Evolutionary conservation across 1,140 invertebrate species (phyloP).

Genomic region (Tetramorium simillimum): DNA sequence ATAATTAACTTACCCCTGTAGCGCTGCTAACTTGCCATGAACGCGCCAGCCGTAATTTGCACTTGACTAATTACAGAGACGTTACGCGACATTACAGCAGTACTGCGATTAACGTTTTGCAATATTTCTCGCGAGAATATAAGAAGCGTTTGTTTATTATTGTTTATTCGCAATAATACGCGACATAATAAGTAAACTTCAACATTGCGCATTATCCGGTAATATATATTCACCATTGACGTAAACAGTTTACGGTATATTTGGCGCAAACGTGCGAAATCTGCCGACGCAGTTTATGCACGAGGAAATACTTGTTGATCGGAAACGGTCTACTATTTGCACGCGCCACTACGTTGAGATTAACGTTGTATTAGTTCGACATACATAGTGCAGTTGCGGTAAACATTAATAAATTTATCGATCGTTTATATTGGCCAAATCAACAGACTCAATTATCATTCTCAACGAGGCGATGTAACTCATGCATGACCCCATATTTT

Average conservation of each 20-base stretch:
- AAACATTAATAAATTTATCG: constrained; percentile 18
- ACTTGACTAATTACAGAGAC: constrained; percentile 29
- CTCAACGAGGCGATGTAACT: not conserved
- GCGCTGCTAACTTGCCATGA: constrained; percentile 17
- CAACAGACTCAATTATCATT: constrained; percentile 20
- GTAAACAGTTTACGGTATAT: not conserved
- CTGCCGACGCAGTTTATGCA: not conserved
- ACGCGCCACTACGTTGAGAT: constrained; percentile 3
- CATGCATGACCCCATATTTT: not conserved
- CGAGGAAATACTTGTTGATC: constrained; percentile 36
- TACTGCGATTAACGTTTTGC: constrained; percentile 1
- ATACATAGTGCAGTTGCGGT: not conserved
- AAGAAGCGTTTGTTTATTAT: not conserved
- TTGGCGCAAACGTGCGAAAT: not conserved
- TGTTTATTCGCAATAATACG: not conserved
- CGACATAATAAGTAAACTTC: not conserved
- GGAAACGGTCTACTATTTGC: constrained; percentile 14
- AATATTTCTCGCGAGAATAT: not conserved
- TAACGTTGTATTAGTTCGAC: constrained; percentile 29
- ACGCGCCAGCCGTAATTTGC: constrained; percentile 28
- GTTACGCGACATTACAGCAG: constrained; percentile 17
- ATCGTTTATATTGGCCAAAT: constrained; percentile 6
- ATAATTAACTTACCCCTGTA: constrained; percentile 42
- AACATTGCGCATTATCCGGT: not conserved
- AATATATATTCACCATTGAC: not conserved